phyloP scores from a whole-genome alignment of 2,797 vertebrate species.

The Antennarius maculatus region DNA sequence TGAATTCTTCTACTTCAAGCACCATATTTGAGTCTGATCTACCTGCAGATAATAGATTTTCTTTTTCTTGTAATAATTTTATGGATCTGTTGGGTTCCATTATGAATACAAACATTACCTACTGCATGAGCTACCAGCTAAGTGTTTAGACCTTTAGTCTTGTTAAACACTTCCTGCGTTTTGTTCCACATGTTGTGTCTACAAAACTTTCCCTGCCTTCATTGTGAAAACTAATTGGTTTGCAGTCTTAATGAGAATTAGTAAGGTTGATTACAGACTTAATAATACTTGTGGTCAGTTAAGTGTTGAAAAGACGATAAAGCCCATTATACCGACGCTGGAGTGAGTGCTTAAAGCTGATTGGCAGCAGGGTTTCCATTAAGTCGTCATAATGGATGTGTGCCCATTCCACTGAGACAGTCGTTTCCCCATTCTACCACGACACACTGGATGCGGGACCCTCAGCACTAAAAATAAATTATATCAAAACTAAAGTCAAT shows the following conservation, averaged over 20 bases:
- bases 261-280: constrained; percentile 12
- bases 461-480: too few relatives aligned
- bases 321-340: background rate
- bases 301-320: constrained; percentile 14
- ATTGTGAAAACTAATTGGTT: constrained; percentile 1
- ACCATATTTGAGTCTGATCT: background rate
- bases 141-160: background rate
- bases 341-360: too few relatives aligned
- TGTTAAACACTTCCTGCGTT: background rate
- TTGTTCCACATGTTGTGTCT: too few relatives aligned
- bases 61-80: background rate
- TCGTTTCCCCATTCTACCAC: too few relatives aligned
- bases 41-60: too few relatives aligned
- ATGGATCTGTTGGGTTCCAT: too few relatives aligned
- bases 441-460: too few relatives aligned
- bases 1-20: background rate
- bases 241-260: background rate
- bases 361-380: too few relatives aligned
- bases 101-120: too few relatives aligned
- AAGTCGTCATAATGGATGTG: too few relatives aligned
- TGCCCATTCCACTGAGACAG: too few relatives aligned
- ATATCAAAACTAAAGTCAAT: too few relatives aligned
- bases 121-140: background rate
- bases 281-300: constrained; percentile 11
- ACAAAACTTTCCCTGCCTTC: background rate